These are phyloP conservation scores for Temnopleurus reevesii DNA, from an alignment of 53 echinoderm and acorn worm species.

Conservation along the genomic window DNA sequence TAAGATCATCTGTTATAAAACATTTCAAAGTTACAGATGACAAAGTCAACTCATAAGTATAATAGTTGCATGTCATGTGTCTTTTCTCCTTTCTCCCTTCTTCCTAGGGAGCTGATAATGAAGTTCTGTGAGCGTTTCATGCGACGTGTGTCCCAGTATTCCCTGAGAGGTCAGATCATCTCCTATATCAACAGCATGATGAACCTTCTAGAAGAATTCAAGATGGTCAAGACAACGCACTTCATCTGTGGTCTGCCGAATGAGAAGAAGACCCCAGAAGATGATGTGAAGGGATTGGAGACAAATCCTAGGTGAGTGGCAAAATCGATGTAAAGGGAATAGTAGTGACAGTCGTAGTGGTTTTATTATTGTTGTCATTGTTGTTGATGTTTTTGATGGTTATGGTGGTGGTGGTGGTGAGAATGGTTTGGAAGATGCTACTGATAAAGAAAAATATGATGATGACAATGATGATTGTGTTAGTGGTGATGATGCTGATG, in stretches of 20 bases:
- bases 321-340: no score
- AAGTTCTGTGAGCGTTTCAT: constrained; percentile 86
- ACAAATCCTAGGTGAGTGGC: constrained; percentile 82
- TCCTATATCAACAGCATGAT: constrained; percentile 90
- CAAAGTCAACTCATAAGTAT: background rate
- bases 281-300: constrained; percentile 78
- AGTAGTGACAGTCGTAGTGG: no score
- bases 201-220: constrained; percentile 73
- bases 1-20: no score
- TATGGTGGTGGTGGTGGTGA: no score
- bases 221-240: constrained; percentile 67
- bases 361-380: no score
- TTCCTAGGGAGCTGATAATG: constrained; percentile 68
- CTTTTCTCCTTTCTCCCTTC: background rate
- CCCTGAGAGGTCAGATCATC: constrained; percentile 89
- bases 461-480: no score
- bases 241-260: constrained; percentile 84
- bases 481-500: no score
- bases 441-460: no score
- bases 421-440: no score
- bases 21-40: background rate
- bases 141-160: constrained; percentile 94
- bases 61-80: no score
- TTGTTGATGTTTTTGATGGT: no score
- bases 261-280: constrained; percentile 88